Percentiles rank a stretch among this genome's conserved stretches.
Conservation (phyloP, 2,888 invertebrate genomes). For the Biston stratarius region DNA sequence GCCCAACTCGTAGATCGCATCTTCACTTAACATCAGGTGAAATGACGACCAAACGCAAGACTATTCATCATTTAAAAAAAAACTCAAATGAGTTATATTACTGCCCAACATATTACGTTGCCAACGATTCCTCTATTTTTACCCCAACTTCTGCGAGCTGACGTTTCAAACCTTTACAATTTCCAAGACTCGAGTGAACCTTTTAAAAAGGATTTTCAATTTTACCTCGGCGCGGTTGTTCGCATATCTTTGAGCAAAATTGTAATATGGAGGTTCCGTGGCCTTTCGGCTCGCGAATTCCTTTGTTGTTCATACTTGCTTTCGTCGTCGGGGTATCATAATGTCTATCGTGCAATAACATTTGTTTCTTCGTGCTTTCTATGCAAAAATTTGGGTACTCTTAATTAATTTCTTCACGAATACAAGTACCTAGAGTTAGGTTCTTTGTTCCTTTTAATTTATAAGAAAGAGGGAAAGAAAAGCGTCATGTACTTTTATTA, state of each 20-base stretch:
- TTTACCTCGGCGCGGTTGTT: slow-evolving; percentile 32
- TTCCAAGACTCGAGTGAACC: slow-evolving; percentile 30
- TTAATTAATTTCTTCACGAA: background rate
- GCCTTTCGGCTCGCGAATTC: slow-evolving; percentile 24
- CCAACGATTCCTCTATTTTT: slow-evolving; percentile 14
- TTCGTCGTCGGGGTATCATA: background rate
- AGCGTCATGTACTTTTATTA: too few relatives aligned
- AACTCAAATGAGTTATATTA: background rate
- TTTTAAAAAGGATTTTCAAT: slow-evolving; percentile 45
- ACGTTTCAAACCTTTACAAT: slow-evolving; percentile 37
- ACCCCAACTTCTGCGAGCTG: slow-evolving; percentile 21
- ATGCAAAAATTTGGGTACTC: background rate
- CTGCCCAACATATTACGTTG: background rate
- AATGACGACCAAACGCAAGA: too few relatives aligned
- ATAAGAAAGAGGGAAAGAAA: background rate
- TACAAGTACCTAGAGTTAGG: background rate
- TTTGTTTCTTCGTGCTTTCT: slow-evolving; percentile 1
- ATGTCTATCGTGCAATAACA: slow-evolving; percentile 7
- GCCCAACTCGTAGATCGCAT: background rate
- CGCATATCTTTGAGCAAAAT: slow-evolving; percentile 42
- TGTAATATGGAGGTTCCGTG: slow-evolving; percentile 38
- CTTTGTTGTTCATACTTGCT: slow-evolving; percentile 25
- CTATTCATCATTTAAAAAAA: too few relatives aligned
- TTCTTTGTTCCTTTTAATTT: background rate
- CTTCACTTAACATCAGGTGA: too few relatives aligned